Evolutionary conservation across 1,140 invertebrate genomes (phyloP).

Genomic region (Drosophila sechellia): DNA sequence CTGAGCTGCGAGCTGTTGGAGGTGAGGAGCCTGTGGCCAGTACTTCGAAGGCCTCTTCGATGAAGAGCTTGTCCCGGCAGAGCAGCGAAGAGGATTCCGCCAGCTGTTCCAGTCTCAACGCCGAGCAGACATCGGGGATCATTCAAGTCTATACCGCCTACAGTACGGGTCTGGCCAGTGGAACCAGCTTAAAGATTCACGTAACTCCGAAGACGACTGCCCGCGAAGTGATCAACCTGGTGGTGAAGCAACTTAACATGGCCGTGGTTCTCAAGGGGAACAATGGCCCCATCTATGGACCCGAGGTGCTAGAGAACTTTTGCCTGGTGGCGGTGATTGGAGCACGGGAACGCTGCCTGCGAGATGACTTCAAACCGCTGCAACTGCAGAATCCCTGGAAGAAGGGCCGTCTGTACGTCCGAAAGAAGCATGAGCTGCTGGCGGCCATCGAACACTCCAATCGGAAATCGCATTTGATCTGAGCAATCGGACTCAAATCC

Average conservation of each 20-base stretch:
- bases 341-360: conserved; percentile 94
- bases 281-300: conserved; percentile 93
- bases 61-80: conserved; percentile 67
- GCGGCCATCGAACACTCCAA: conserved; percentile 94
- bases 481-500: conserved; percentile 6
- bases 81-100: conserved; percentile 77
- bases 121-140: conserved; percentile 85
- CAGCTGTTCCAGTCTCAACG: conserved; percentile 71
- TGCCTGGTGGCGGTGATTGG: conserved; percentile 97
- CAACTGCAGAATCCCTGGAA: conserved; percentile 98
- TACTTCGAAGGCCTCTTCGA: conserved; percentile 66
- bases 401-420: conserved; percentile 95
- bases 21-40: conserved; percentile 58
- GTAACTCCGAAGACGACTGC: conserved; percentile 95
- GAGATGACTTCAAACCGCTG: conserved; percentile 96
- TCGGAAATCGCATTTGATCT: conserved; percentile 87
- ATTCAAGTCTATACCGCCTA: conserved; percentile 97
- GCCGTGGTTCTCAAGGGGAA: conserved; percentile 91
- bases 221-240: conserved; percentile 96
- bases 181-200: conserved; percentile 96
- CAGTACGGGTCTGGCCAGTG: conserved; percentile 95
- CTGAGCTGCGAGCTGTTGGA: conserved; percentile 65
- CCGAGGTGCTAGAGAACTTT: conserved; percentile 92
- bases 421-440: conserved; percentile 94
- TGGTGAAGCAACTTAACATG: conserved; percentile 97